Base-by-base conservation (phyloP, 2,888 invertebrate species). In the Mermis nigrescens region DNA sequence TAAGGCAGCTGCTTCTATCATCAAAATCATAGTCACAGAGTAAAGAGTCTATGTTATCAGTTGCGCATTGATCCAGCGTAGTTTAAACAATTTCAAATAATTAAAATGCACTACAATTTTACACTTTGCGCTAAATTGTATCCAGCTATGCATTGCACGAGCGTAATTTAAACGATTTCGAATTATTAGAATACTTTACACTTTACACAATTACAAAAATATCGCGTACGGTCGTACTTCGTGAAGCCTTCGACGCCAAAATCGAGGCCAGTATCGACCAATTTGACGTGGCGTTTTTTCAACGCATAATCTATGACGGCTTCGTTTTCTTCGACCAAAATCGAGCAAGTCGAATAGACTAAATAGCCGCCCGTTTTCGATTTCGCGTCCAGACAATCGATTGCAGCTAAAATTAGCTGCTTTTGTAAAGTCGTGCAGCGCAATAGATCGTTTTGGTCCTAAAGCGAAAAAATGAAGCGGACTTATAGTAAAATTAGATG, bases 271-370 rank as follows among this genome's bases (percentile, higher is more conserved):
- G 91, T 88, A 0, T 86, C 83, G 1, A 95, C 87, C 46, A 99
- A 75, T 75, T 92, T 91, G 0, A 98, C 92, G 66, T 79, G 74
- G 57, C 98, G 80, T 71, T 89, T 87, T 70, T 84, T 88, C 48
- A 99, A 76, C 1, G 87, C 94, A 76, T 88, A 95, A 75, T 98
- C 87, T 32, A 99, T 82, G 0, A 99, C 90, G 80, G 85, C 86
- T 75, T 98, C 98, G 76, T 99, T 98, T 76, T 99, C 99, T 74
- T 99, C 98, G 0, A 92, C 81, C 68, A 95, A 76, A 64, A 99
- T 82, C 1, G 98, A 98, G 75, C 98, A 99, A 0, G 98, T 99
- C 0, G 95, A 98, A 75, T 99, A 99, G 0, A 99, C 94, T 62
- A 99, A 79, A 71, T 87, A 87, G 15, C 95, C 94, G 32, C 95